Base-by-base conservation (phyloP, 2,888 invertebrate genomes). In the Slavum lentiscoides region DNA sequence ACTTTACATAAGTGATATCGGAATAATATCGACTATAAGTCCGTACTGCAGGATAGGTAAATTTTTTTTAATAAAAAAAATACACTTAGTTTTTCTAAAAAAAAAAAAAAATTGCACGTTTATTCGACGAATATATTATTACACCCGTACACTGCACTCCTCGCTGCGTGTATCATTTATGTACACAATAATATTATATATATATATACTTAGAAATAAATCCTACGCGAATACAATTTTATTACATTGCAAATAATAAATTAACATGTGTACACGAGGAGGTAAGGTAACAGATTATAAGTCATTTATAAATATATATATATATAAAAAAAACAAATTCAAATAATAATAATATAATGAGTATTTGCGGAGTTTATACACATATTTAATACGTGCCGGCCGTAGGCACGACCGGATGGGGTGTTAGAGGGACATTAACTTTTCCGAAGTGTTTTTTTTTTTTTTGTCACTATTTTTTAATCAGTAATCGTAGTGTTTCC, bases 281-380 rank as follows among this genome's bases (percentile, higher is more conserved):
- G n/a, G 49, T 21, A 62, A 69, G 76, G 76, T 77, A 77, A 77
- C 69, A 77, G n/a, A 53, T n/a, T 69, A 15, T 19, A 64, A 55
- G 64, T 53, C 19, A 39, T 19, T 30, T n/a, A 37, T n/a, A 64
- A 2, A 30, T 30, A 30, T 30, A 30, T 30, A 30, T 43, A 43
- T 43, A 43, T 7, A 43, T 9, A 39, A 21, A 55, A 37, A 39
- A 21, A 64, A 53, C 23, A 53, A 21, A 11, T 11, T 49, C 19
- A 73, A 49, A 30, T n/a, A 53, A 62, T 53, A 73, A 73, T 72
- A 43, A 73, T 74, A 73, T 72, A 43, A 73, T 74, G 53, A 74
- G 64, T 74, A 15, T 9, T 73, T 17, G 21, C 53, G 68, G 21
- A 30, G 37, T 43, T n/a, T 43, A 43, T 64, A 49, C 0, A 30